phyloP scores from a whole-genome alignment of 2,797 vertebrate genomes.

The Iguana delicatissima region DNA sequence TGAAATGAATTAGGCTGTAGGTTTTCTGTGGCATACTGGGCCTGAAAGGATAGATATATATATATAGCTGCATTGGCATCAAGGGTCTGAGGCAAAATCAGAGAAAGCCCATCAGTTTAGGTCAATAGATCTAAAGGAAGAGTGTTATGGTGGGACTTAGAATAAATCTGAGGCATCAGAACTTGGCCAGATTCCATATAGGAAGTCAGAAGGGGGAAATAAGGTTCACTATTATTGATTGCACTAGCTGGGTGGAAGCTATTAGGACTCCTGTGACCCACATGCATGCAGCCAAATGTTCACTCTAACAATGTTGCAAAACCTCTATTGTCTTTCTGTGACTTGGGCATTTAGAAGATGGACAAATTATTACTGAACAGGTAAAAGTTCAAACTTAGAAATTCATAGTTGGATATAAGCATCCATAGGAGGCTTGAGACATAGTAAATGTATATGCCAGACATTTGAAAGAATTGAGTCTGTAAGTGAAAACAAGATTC shows the following conservation, averaged over 20 bases:
- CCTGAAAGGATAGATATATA: not conserved
- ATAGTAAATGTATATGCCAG: not conserved
- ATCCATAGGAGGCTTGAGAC: not conserved
- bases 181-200: not conserved
- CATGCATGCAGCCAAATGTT: not conserved
- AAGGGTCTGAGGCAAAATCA: not conserved
- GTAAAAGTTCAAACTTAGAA: not conserved
- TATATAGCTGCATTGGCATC: not conserved
- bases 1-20: not conserved
- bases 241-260: not conserved
- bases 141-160: not conserved
- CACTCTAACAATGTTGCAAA: not conserved
- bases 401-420: not conserved
- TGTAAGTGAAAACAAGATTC: constrained; percentile 7
- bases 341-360: not conserved
- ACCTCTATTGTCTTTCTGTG: not conserved
- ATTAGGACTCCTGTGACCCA: not conserved
- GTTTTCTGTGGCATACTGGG: not conserved
- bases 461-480: constrained; percentile 1
- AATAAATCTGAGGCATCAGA: not conserved
- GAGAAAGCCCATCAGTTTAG: not conserved
- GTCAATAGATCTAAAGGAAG: not conserved
- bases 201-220: too few relatives aligned
- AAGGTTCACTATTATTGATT: not conserved
- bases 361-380: not conserved